Percentiles rank a stretch among this genome's conserved stretches.
Evolutionary conservation across 2,888 invertebrate genomes (phyloP).

Genomic region (Nomada ferruginata): DNA sequence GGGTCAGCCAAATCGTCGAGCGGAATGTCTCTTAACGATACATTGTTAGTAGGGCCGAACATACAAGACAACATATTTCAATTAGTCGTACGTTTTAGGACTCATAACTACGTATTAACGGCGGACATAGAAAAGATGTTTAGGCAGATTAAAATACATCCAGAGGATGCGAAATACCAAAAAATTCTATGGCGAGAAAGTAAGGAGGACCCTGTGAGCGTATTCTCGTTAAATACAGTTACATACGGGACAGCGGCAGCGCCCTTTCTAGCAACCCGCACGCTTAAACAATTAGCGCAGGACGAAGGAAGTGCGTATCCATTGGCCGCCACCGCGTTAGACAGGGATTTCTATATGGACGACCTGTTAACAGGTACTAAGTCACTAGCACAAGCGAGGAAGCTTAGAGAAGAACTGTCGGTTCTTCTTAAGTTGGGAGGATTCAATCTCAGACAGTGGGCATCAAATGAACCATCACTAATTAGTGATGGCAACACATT

Average conservation of each 20-base stretch:
- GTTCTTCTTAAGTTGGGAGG: no score
- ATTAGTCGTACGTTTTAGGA: not conserved
- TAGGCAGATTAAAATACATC: not conserved
- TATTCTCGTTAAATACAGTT: not conserved
- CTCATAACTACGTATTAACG: not conserved
- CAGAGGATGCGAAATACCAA: not conserved
- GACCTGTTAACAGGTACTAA: no score
- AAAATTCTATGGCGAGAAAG: not conserved
- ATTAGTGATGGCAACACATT: no score
- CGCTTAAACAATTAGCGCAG: not conserved
- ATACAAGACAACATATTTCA: not conserved
- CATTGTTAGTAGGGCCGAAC: not conserved
- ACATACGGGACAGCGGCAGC: not conserved
- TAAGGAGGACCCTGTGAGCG: not conserved
- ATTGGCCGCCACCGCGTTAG: no score
- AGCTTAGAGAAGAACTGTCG: no score
- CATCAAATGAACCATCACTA: no score
- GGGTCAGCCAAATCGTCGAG: slow-evolving; percentile 15
- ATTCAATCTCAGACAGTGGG: no score
- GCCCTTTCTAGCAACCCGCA: not conserved
- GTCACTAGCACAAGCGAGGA: no score
- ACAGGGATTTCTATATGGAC: no score
- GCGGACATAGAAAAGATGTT: slow-evolving; percentile 16
- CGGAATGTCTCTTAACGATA: not conserved
- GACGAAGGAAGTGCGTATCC: no score